phyloP scores from a whole-genome alignment of 2,888 invertebrate genomes.

The Cataglyphis albicans region DNA sequence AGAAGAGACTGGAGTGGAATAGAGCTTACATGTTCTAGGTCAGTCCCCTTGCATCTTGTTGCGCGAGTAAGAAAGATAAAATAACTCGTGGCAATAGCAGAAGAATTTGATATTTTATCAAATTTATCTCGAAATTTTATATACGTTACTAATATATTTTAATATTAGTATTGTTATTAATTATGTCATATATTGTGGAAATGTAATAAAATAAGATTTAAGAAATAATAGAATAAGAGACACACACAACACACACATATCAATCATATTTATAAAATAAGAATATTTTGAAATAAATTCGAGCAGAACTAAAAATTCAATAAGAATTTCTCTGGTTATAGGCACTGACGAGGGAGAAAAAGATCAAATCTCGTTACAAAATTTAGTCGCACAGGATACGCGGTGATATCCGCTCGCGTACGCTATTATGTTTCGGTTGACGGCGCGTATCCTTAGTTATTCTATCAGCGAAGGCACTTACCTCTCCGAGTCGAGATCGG shows the following conservation, averaged over 20 bases:
- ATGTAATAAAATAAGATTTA: not conserved
- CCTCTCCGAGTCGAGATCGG: conserved; percentile 20
- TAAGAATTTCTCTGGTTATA: not conserved
- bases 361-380: not conserved
- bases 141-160: not conserved
- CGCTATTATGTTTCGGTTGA: not conserved
- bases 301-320: not conserved
- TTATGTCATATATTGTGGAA: not conserved
- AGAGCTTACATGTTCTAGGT: conserved; percentile 33
- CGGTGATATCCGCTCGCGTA: conserved; percentile 31
- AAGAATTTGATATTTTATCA: conserved; percentile 23
- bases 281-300: not conserved
- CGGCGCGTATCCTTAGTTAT: conserved; percentile 39
- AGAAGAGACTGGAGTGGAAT: conserved; percentile 33
- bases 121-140: conserved; percentile 11
- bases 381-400: conserved; percentile 4
- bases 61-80: conserved; percentile 16
- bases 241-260: not conserved
- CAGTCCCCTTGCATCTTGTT: conserved; percentile 19
- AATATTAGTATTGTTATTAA: conserved; percentile 3
- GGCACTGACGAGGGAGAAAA: not conserved
- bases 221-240: not conserved
- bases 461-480: conserved; percentile 50
- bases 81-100: conserved; percentile 12
- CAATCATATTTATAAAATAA: not conserved